phyloP scores from a whole-genome alignment of 2,888 invertebrate genomes.

The Drosophila algonquin region DNA sequence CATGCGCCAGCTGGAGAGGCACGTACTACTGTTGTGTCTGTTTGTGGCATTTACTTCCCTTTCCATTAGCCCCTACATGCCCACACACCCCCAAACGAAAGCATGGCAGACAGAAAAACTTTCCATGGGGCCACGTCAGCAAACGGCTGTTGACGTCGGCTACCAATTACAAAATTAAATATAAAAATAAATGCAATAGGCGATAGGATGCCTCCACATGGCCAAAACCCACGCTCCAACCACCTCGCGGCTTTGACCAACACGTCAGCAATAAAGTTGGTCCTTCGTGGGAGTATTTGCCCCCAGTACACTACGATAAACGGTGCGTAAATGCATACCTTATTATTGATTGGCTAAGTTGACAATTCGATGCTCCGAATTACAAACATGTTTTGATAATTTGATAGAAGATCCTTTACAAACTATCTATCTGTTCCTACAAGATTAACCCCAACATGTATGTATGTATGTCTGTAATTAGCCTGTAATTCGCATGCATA shows the following conservation, averaged over 20 bases:
- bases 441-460: too few species aligned
- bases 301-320: conserved; percentile 19
- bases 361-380: background rate
- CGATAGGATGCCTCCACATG: background rate
- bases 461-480: too few species aligned
- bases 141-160: conserved; percentile 13
- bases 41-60: background rate
- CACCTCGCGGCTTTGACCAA: background rate
- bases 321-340: conserved; percentile 6
- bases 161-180: conserved; percentile 15
- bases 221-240: background rate
- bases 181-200: conserved; percentile 1
- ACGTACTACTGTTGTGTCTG: background rate
- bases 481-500: too few species aligned
- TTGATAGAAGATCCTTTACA: too few species aligned
- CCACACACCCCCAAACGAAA: conserved; percentile 7
- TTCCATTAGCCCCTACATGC: background rate
- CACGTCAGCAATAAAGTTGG: conserved; percentile 38
- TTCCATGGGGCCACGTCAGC: conserved; percentile 24
- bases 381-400: background rate
- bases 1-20: background rate
- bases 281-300: conserved; percentile 3
- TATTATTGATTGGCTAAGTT: conserved; percentile 11
- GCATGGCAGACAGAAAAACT: conserved; percentile 1
- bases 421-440: too few species aligned